These are phyloP conservation scores for Aythya baeri DNA, from an alignment of 2,113 vertebrate genomes.

Conservation along the genomic window DNA sequence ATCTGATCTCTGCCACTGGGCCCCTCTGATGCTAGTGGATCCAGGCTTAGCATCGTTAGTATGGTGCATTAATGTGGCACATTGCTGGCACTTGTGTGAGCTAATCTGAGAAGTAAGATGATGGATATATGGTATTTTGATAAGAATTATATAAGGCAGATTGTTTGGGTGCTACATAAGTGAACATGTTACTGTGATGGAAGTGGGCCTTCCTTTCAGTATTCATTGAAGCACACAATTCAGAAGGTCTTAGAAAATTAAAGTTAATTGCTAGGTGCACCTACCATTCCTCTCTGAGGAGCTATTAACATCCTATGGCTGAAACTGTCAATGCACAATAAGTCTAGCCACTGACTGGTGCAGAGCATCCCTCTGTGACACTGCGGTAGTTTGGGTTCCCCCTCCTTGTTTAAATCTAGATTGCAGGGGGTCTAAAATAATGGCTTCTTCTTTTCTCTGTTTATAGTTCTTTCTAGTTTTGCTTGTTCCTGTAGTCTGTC, in stretches of 20 bases:
- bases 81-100: background rate
- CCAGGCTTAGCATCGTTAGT: background rate
- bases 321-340: background rate
- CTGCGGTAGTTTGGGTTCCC: background rate
- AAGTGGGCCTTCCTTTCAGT: background rate
- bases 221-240: background rate
- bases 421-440: background rate
- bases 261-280: background rate
- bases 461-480: slow-evolving; percentile 2
- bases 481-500: slow-evolving; percentile 1
- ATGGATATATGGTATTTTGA: background rate
- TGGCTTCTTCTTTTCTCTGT: background rate
- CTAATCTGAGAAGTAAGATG: background rate
- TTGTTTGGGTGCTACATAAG: background rate
- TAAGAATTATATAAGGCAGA: background rate
- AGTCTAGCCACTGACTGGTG: background rate
- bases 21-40: background rate
- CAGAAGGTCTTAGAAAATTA: background rate
- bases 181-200: background rate
- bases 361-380: background rate
- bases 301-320: background rate
- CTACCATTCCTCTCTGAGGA: background rate
- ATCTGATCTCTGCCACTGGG: background rate
- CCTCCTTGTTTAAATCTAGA: background rate
- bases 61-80: background rate